Conservation (phyloP, 1,140 invertebrate species). For the Hyphantria cunea region DNA sequence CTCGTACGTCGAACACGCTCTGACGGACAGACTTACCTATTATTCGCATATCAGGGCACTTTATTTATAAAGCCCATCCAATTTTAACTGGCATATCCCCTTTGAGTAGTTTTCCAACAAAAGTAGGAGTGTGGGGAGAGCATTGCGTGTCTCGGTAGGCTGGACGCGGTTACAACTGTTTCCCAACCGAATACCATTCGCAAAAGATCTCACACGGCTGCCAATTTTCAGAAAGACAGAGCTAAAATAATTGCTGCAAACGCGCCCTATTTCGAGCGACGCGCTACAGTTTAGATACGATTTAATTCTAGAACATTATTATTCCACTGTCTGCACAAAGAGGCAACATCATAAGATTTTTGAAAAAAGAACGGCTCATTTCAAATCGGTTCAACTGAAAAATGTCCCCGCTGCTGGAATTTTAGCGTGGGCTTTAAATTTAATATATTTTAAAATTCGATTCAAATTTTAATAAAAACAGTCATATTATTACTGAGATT, state of each 20-base stretch:
- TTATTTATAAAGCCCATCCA: constrained; percentile 73
- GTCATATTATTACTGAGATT: too few relatives aligned
- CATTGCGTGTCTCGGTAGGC: constrained; percentile 50
- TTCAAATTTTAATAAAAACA: too few relatives aligned
- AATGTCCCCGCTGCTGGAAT: too few relatives aligned
- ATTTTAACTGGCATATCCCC: constrained; percentile 53
- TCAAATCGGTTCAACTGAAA: too few relatives aligned
- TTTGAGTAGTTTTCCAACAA: constrained; percentile 31
- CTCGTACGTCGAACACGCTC: constrained; percentile 41
- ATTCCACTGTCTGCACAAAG: constrained; percentile 55
- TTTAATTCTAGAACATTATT: constrained; percentile 77
- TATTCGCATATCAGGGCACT: constrained; percentile 69
- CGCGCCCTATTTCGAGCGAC: constrained; percentile 77
- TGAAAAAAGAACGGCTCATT: too few relatives aligned
- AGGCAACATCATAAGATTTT: background rate
- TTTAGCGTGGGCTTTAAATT: too few relatives aligned
- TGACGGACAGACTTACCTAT: constrained; percentile 62
- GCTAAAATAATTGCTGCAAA: constrained; percentile 80
- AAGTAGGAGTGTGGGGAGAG: constrained; percentile 36
- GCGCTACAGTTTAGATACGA: constrained; percentile 69
- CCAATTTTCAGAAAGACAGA: constrained; percentile 82
- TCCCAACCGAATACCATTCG: constrained; percentile 77
- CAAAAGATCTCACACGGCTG: constrained; percentile 75
- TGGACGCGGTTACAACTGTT: constrained; percentile 68
- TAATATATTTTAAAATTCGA: too few relatives aligned